Conservation (phyloP, 2,888 invertebrate species). For the Branchellion lobata region DNA sequence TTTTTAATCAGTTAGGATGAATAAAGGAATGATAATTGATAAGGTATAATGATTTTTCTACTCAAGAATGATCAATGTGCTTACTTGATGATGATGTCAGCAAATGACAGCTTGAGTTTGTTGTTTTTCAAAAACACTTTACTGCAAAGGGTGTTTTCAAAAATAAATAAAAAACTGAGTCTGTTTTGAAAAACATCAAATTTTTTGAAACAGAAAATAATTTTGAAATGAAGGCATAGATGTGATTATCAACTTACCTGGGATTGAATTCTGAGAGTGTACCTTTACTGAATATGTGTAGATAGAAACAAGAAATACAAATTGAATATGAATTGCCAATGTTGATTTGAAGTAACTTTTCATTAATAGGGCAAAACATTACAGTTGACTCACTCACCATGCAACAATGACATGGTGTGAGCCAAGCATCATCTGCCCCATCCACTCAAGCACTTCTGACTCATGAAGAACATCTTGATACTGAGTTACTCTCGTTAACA, state of each 20-base stretch:
- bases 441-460: conserved; percentile 28
- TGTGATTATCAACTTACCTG: not conserved
- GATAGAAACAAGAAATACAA: not conserved
- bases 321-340: not conserved
- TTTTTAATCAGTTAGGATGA: too few species aligned
- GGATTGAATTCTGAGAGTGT: not conserved
- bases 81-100: not conserved
- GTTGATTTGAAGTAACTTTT: not conserved
- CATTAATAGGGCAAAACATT: not conserved
- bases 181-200: not conserved
- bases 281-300: not conserved
- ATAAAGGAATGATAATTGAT: too few species aligned
- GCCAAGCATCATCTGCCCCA: not conserved
- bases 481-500: conserved; percentile 10
- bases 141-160: not conserved
- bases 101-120: not conserved
- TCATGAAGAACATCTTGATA: conserved; percentile 31
- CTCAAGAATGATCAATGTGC: not conserved
- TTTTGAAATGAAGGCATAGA: not conserved
- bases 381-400: conserved; percentile 7
- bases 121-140: not conserved
- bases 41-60: too few species aligned
- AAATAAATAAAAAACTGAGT: not conserved
- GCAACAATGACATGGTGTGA: conserved; percentile 14
- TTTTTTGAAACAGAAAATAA: not conserved